Evolutionary conservation across 2,113 vertebrate genomes (phyloP).

Genomic region (Trogon surrucura): DNA sequence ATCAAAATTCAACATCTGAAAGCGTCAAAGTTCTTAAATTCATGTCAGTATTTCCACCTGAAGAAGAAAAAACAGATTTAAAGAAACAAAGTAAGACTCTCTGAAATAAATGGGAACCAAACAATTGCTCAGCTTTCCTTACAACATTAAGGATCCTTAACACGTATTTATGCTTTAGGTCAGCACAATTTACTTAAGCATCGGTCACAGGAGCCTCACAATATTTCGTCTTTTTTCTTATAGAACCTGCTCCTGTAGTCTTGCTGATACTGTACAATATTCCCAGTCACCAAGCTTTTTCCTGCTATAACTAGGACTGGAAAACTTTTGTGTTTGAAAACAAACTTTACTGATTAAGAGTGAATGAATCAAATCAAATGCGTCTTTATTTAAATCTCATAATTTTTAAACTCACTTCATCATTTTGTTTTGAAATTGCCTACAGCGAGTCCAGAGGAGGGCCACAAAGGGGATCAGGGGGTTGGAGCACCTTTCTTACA

Average conservation of each 20-base stretch:
- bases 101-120: background rate
- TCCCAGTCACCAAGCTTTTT: background rate
- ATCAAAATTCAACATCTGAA: conserved; percentile 30
- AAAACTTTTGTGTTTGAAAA: background rate
- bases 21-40: conserved; percentile 59
- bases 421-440: background rate
- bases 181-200: background rate
- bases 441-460: background rate
- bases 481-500: too few species aligned
- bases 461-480: too few species aligned
- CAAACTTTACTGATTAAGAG: background rate
- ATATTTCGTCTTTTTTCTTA: background rate
- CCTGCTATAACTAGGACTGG: background rate
- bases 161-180: background rate
- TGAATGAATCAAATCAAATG: background rate
- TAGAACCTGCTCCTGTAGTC: background rate
- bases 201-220: rapidly evolving
- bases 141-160: background rate
- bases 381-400: background rate
- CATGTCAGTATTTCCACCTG: conserved; percentile 61
- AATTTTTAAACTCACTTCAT: background rate
- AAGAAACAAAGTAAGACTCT: background rate
- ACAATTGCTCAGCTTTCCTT: background rate
- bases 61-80: conserved; percentile 46
- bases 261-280: background rate